Conservation (phyloP, 2,113 vertebrate species). For the Thinocorus orbignyianus region DNA sequence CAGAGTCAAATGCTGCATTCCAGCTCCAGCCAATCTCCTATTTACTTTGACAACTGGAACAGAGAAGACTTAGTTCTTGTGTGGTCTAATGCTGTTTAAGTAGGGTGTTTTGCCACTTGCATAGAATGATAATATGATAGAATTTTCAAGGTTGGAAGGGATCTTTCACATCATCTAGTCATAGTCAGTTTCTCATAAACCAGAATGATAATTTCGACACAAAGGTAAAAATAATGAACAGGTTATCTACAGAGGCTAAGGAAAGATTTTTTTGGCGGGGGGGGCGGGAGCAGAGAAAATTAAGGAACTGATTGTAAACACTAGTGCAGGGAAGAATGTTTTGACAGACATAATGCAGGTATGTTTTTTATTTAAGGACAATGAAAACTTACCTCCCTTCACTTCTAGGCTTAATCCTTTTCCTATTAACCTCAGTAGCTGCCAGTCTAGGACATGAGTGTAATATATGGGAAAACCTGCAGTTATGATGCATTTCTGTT, state of each 20-base stretch:
- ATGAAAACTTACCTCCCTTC: not conserved
- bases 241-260: not conserved
- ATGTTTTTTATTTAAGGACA: not conserved
- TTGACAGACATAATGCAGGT: not conserved
- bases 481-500: not conserved
- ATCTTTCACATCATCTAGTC: too few species aligned
- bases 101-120: not conserved
- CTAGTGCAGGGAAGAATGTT: not conserved
- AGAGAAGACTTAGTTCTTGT: not conserved
- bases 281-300: too few species aligned
- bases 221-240: not conserved
- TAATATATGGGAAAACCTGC: not conserved
- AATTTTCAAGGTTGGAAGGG: too few species aligned
- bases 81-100: conserved; percentile 9
- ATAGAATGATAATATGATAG: too few species aligned
- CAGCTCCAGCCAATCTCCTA: not conserved
- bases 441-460: not conserved
- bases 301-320: not conserved
- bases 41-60: conserved; percentile 29
- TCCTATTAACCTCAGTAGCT: not conserved
- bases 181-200: not conserved
- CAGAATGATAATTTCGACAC: not conserved
- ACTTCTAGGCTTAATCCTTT: not conserved
- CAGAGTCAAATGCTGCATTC: not conserved
- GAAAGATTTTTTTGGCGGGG: too few species aligned